Conservation (phyloP, 2,888 invertebrate species). For the Cryptosula pallasiana region DNA sequence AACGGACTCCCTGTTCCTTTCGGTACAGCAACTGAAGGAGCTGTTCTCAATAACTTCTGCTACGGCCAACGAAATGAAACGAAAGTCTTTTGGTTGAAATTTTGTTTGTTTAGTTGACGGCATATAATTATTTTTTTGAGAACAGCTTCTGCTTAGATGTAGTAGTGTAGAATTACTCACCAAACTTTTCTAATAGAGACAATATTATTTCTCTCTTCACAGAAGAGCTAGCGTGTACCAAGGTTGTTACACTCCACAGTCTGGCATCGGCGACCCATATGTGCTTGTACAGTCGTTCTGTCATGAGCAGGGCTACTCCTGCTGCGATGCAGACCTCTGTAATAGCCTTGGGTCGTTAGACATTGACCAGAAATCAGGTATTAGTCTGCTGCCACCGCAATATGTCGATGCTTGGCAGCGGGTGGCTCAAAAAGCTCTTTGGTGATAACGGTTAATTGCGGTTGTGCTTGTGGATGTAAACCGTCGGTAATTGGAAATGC, state of each 20-base stretch:
- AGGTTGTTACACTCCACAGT: background rate
- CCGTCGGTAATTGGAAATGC: background rate
- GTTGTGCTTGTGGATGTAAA: background rate
- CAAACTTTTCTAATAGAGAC: no score
- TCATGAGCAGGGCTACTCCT: background rate
- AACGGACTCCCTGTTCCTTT: no score
- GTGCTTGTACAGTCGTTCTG: background rate
- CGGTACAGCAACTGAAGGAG: no score
- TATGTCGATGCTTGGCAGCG: background rate
- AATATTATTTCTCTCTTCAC: background rate
- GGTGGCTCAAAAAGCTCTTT: background rate
- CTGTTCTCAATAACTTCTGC: no score
- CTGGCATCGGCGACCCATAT: background rate
- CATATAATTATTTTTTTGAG: no score
- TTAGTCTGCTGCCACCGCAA: slow-evolving; percentile 1
- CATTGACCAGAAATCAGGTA: background rate
- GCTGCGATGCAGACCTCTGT: background rate
- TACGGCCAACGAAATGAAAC: no score
- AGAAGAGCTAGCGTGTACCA: background rate
- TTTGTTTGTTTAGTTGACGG: no score
- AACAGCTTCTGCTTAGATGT: background rate
- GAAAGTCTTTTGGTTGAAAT: no score
- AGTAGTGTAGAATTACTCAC: background rate
- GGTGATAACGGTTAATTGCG: background rate
- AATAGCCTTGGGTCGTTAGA: background rate